These are phyloP conservation scores for Hypolimnas misippus DNA, from an alignment of 2,888 invertebrate species.

Conservation along the genomic window DNA sequence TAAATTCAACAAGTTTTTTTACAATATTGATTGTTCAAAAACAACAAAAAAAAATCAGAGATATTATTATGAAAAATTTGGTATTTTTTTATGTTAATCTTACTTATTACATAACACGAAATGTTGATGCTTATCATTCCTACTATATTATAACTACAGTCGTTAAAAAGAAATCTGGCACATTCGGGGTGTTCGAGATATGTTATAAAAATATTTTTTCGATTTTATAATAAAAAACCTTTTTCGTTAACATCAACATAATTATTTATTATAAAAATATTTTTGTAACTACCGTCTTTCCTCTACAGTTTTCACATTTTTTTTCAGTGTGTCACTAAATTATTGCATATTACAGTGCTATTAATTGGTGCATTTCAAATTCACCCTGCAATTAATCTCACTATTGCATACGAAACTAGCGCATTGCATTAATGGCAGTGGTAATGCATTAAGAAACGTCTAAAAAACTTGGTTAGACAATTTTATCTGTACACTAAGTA, in stretches of 20 bases:
- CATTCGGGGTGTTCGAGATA: slow-evolving; percentile 25
- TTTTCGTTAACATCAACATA: slow-evolving; percentile 20
- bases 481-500: slow-evolving; percentile 2
- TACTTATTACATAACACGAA: slow-evolving; percentile 1
- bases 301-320: neutral
- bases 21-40: neutral
- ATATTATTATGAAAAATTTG: neutral
- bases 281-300: slow-evolving; percentile 20
- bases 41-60: neutral
- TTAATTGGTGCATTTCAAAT: neutral
- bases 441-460: neutral
- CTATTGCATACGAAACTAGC: slow-evolving; percentile 7
- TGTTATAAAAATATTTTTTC: slow-evolving; percentile 32
- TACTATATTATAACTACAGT: slow-evolving; percentile 8
- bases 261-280: slow-evolving; percentile 30
- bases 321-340: neutral
- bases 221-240: slow-evolving; percentile 9
- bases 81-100: slow-evolving; percentile 4
- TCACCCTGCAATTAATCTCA: slow-evolving; percentile 8
- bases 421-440: slow-evolving; percentile 9
- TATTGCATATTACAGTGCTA: slow-evolving; percentile 2
- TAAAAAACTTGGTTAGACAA: neutral
- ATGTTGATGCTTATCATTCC: neutral
- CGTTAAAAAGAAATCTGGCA: slow-evolving; percentile 28
- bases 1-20: neutral